Percentiles rank a stretch among this genome's conserved stretches.
These are phyloP conservation scores for Hydractinia symbiolongicarpus DNA, from an alignment of 30 jellyfish, hydroid and myxozoan species.

Conservation along the genomic window DNA sequence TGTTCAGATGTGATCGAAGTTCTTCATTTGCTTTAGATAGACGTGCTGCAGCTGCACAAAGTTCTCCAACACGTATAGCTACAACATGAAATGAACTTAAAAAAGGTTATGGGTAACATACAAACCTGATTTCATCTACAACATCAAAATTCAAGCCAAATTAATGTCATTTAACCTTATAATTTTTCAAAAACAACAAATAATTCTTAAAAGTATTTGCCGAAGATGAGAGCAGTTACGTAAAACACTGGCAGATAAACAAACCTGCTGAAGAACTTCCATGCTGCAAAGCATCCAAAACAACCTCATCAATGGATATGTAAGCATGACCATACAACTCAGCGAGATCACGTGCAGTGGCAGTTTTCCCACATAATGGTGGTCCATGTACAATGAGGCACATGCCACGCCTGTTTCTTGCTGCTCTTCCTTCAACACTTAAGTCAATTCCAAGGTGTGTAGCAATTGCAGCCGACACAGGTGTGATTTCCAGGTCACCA, in stretches of 20 bases:
- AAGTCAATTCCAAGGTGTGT: conserved; percentile 90
- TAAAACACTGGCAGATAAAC: neutral
- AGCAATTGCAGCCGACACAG: conserved; percentile 98
- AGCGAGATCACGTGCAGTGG: conserved; percentile 86
- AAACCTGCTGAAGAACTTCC: conserved; percentile 88
- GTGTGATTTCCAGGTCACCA: conserved; percentile 96
- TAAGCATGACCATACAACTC: conserved; percentile 43
- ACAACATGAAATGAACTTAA: neutral
- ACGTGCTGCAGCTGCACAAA: conserved; percentile 74
- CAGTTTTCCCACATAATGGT: conserved; percentile 94
- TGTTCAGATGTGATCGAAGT: conserved; percentile 11
- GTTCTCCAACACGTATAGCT: conserved; percentile 76
- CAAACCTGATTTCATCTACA: neutral
- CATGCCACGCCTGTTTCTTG: conserved; percentile 87
- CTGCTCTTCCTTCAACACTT: conserved; percentile 92
- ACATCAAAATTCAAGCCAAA: too few species aligned
- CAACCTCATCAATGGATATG: conserved; percentile 65
- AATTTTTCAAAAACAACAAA: too few species aligned
- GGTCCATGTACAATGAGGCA: conserved; percentile 95
- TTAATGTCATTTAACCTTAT: too few species aligned
- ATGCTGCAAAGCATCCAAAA: conserved; percentile 61
- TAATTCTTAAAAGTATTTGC: too few species aligned
- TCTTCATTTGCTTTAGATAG: conserved; percentile 41
- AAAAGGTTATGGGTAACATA: neutral
- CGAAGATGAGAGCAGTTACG: too few species aligned